Percentiles rank a stretch among this genome's conserved stretches.
These are phyloP conservation scores for Oreortyx pictus DNA, from an alignment of 2,797 vertebrate genomes.

Conservation along the genomic window DNA sequence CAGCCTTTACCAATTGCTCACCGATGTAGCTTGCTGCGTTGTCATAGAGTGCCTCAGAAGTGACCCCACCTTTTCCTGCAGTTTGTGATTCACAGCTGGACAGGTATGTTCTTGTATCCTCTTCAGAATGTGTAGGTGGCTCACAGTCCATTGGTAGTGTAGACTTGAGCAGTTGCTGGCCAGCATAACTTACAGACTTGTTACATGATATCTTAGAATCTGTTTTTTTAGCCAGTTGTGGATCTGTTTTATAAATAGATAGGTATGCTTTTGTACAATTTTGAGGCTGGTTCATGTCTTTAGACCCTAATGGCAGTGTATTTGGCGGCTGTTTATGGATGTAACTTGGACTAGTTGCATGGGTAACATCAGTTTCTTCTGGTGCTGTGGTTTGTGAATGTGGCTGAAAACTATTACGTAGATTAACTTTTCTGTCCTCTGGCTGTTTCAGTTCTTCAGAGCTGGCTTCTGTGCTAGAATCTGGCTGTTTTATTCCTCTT, in stretches of 20 bases:
- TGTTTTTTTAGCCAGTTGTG: not conserved
- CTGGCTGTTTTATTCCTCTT: accelerated
- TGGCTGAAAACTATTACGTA: not conserved
- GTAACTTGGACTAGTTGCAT: constrained; percentile 9
- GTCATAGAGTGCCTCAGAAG: constrained; percentile 30
- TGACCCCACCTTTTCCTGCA: not conserved
- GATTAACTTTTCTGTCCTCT: not conserved
- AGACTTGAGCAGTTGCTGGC: not conserved
- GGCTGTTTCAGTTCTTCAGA: not conserved
- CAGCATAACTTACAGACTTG: not conserved
- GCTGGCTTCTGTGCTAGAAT: not conserved
- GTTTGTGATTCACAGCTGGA: not conserved
- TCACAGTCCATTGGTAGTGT: not conserved
- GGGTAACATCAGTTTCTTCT: not conserved
- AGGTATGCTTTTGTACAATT: not conserved
- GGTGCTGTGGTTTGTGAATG: not conserved
- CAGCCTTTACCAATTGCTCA: constrained; percentile 67
- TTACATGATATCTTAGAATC: not conserved
- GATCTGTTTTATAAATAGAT: not conserved
- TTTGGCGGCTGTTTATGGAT: constrained; percentile 57
- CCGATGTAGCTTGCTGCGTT: constrained; percentile 62
- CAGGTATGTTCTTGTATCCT: accelerated
- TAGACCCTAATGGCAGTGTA: constrained; percentile 53
- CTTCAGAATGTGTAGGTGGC: not conserved
- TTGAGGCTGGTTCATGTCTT: constrained; percentile 12